phyloP scores from a whole-genome alignment of 2,113 vertebrate genomes.

The Daboia siamensis region DNA sequence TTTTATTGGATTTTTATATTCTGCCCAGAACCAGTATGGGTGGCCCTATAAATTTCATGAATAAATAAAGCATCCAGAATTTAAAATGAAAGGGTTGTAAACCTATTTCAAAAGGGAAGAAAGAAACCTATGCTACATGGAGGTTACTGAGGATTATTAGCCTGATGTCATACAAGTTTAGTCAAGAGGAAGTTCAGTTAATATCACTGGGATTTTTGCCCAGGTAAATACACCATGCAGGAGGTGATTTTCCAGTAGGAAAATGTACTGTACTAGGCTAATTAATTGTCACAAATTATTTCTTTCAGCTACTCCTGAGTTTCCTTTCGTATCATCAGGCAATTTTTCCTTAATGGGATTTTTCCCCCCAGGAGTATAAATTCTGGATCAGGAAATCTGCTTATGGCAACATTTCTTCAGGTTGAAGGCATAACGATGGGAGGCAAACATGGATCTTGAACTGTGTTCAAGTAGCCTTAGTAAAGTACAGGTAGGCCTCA shows the following conservation, averaged over 20 bases:
- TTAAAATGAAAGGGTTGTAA: neutral
- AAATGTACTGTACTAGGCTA: neutral
- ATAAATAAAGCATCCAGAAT: neutral
- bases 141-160: neutral
- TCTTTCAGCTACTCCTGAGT: neutral
- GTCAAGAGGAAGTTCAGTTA: neutral
- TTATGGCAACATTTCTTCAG: neutral
- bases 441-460: fast-evolving
- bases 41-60: neutral
- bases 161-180: neutral
- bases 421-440: constrained; percentile 18
- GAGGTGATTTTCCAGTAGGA: neutral
- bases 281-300: neutral
- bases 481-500: neutral
- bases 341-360: neutral
- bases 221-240: neutral
- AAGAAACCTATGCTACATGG: neutral
- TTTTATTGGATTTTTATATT: neutral
- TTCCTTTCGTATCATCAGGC: fast-evolving
- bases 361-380: neutral
- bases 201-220: neutral
- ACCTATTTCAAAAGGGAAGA: neutral
- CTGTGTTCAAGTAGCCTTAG: too few species aligned
- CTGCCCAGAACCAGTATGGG: neutral
- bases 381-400: constrained; percentile 11